Base-by-base conservation (phyloP, 2,113 vertebrate genomes). In the Lophochroa leadbeateri region DNA sequence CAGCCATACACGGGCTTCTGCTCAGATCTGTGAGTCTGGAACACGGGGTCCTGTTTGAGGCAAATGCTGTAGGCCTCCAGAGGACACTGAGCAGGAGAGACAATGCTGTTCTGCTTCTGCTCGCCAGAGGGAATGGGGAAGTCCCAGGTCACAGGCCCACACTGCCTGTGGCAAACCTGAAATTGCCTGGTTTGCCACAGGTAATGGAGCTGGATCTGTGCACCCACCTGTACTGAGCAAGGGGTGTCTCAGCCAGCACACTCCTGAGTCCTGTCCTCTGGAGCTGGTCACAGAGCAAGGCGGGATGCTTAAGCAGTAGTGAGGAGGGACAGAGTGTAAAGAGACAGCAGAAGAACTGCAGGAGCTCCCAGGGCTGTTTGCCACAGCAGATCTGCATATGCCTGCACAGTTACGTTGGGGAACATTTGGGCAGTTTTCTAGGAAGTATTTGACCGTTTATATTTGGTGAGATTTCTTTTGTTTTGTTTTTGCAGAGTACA, bases 321-420 rank as follows among this genome's bases (percentile, higher is more conserved):
- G 28, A 67, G 37, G 50, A 25, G n/a, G 33, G 50, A 46, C 20
- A 60, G 50, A 58, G 24, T 9, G 31, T 24, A 23, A 41, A 76
- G 47, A 49, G 33, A 17, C 11, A 25, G 21, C 16, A n/a, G 60
- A 43, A 67, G 18, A 41, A 7, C 58, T 69, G 47, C 61, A 21
- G 53, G 11, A n/a, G 49, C 43, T 50, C 23, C 49, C 18, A 17
- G 44, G 27, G 65, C 43, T 31, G 21, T 35, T 15, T 28, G 28
- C 44, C 1, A 3, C 43, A 39, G 4, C 24, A 67, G 43, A 67
- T 29, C 58, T 17, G 33, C 55, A 27, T 31, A 21, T 15, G 19
- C 12, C 17, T 3, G 18, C 19, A 2, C 14, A 24, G 29, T 11
- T 33, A 25, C 2, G 6, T 37, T 1, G 1, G 6, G 35, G 16